Base-by-base conservation (phyloP, 1,140 invertebrate species). In the Coenobita brevimanus region DNA sequence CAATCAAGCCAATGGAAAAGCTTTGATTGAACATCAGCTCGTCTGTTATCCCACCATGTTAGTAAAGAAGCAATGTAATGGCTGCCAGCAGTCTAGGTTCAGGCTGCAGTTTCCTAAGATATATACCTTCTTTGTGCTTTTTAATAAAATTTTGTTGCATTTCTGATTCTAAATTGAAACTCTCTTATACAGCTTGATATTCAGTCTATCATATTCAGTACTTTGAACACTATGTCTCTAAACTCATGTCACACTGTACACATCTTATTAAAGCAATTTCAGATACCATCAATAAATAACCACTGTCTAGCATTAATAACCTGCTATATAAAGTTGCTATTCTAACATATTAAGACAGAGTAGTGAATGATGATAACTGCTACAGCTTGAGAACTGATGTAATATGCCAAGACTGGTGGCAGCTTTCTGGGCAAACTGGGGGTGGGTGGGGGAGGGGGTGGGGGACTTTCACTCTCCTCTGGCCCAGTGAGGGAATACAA, bases 271-370 rank as follows among this genome's bases (percentile, higher is more conserved):
- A 57, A 38, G 27, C 27, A 36, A 43, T 43, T 30, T 78, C 71
- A 43, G 82, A 62, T 75, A 85, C 76, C 30, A 64, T 62, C 43
- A 38, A 54, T 46, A 24, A 41, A 76, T 64, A 85, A 50, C 50
- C 54, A 36, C 38, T 60, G 71, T 73, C 73, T 85, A 85, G 82
- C 71, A 85, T 60, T 71, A 85, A 43, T 54, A 85, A 75, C 62
- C 60, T 75, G 71, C 50, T 76, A 30, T 71, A 27, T 43, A 76
- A 15, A 69, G 50, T 75, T 76, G 69, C 82, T 85, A 64, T 64
- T 76, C 82, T 85, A 85, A 85, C 54, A 85, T 76, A 27, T n/a
- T 76, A n/a, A 43, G n/a, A 30, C 57, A 60, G 57, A 62, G 76
- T 46, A 76, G 46, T 50, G 46, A 50, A 50, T 50, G 46, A 50